Percentiles rank a stretch among this genome's conserved stretches.
Evolutionary conservation across 2,888 invertebrate genomes (phyloP).

Genomic region (Cantharis lateralis): DNA sequence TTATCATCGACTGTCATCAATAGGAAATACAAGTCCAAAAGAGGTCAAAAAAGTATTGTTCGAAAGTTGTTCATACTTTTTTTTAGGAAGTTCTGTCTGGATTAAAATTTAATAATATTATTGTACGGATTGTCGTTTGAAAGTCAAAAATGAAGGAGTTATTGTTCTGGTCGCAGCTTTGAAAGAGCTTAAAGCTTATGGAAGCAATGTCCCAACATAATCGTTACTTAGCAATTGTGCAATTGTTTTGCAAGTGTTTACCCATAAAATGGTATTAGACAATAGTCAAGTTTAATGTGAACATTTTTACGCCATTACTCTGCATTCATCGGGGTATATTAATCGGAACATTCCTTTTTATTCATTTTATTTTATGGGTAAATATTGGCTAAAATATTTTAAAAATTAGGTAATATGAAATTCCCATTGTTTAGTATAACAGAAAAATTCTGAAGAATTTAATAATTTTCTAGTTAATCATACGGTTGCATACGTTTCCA

Average conservation of each 20-base stretch:
- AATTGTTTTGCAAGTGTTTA: background rate
- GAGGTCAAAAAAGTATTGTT: background rate
- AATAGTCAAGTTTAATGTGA: background rate
- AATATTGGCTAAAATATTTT: background rate
- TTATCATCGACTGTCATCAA: slow-evolving; percentile 7
- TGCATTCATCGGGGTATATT: background rate
- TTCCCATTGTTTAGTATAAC: background rate
- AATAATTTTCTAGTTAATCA: background rate
- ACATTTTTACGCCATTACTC: background rate
- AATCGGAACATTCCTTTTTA: background rate
- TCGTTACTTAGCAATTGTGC: background rate
- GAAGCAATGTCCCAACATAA: background rate
- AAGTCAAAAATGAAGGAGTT: background rate
- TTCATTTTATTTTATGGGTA: background rate
- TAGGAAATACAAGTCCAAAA: background rate
- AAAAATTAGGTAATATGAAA: background rate
- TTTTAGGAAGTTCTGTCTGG: background rate
- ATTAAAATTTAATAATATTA: background rate
- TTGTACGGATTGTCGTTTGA: background rate
- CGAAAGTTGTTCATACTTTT: background rate
- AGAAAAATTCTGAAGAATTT: background rate
- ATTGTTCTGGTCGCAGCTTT: background rate
- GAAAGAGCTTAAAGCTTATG: background rate
- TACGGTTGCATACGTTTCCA: background rate
- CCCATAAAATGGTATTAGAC: background rate